A percentile compares a stretch with the other conserved stretches of the same genome.
phyloP scores from a whole-genome alignment of 2,113 vertebrate species.

The Gobius niger region DNA sequence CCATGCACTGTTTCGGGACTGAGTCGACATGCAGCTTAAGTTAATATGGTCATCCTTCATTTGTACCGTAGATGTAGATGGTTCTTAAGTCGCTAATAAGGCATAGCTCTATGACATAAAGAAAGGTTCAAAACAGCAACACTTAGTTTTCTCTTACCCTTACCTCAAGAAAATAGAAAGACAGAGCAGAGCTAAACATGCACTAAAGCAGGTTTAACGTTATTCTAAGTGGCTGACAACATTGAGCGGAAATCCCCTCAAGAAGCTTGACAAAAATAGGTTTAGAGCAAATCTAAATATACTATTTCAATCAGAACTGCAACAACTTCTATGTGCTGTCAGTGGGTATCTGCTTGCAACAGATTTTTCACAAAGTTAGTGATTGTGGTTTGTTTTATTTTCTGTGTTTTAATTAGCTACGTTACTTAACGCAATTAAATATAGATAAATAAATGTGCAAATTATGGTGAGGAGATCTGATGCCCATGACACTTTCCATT shows the following conservation, averaged over 20 bases:
- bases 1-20: background rate
- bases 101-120: background rate
- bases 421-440: constrained; percentile 6
- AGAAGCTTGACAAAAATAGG: background rate
- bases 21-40: background rate
- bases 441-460: constrained; percentile 13
- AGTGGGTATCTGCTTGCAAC: background rate
- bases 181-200: background rate
- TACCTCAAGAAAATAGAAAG: too few relatives aligned
- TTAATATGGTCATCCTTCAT: background rate
- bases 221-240: background rate
- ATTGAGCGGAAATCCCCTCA: background rate
- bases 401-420: background rate
- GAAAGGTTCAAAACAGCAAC: background rate
- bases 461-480: constrained; percentile 21
- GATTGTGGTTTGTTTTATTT: background rate
- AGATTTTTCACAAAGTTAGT: background rate
- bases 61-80: too few relatives aligned
- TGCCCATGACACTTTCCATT: constrained; percentile 45
- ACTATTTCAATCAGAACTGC: too few relatives aligned
- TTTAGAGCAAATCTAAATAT: too few relatives aligned
- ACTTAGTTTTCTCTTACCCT: background rate
- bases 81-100: too few relatives aligned
- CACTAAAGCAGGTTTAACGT: background rate
- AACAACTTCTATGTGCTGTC: background rate